Evolutionary conservation across 2,888 invertebrate genomes (phyloP).

Genomic region (Cataglyphis cursor): DNA sequence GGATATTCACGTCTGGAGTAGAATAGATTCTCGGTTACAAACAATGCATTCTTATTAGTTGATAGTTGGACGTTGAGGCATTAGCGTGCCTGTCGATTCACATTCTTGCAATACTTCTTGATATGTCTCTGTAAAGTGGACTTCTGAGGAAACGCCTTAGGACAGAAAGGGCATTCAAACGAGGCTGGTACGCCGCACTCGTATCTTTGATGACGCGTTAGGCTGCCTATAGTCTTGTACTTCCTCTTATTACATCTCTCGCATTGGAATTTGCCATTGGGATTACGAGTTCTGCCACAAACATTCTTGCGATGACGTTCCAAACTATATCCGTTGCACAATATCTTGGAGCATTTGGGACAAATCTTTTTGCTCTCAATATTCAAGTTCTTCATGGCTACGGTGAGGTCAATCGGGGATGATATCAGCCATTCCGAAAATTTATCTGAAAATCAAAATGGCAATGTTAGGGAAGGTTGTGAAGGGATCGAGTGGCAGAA

Average conservation of each 20-base stretch:
- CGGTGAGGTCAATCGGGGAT: background rate
- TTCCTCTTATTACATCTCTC: conserved; percentile 72
- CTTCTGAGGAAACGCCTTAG: conserved; percentile 85
- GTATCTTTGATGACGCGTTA: conserved; percentile 89
- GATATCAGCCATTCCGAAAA: conserved; percentile 28
- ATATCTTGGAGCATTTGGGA: conserved; percentile 73
- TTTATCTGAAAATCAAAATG: conserved; percentile 60
- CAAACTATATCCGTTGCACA: conserved; percentile 73
- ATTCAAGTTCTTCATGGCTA: conserved; percentile 6
- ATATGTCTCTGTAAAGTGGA: conserved; percentile 79
- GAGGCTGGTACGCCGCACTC: conserved; percentile 89
- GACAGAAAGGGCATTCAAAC: no score
- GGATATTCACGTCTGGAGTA: no score
- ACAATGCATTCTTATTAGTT: no score
- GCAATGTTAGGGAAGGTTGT: conserved; percentile 2
- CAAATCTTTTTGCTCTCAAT: conserved; percentile 75
- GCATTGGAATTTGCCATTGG: conserved; percentile 75
- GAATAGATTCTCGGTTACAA: no score
- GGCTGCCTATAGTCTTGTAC: conserved; percentile 78
- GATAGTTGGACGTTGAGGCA: no score
- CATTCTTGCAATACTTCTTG: conserved; percentile 39
- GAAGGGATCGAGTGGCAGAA: conserved; percentile 9
- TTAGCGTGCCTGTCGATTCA: background rate
- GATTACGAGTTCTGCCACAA: conserved; percentile 73
- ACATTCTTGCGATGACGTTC: conserved; percentile 75